Evolutionary conservation across 2,888 invertebrate species (phyloP), one percentile per base, ranked within the genome.

Genomic region (Polylopha cassiicola): DNA sequence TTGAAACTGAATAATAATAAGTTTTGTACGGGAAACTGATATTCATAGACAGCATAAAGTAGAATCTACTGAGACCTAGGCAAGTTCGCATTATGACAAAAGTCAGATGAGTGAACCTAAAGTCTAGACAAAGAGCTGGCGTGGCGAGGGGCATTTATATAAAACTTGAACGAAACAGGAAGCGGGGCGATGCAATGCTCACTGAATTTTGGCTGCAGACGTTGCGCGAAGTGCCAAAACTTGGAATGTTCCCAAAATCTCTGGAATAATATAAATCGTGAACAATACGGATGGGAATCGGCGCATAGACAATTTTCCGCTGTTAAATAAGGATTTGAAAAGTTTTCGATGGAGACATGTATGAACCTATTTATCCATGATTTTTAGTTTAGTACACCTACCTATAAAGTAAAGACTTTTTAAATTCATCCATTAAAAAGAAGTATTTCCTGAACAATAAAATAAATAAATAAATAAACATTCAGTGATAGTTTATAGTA

Each of bases 171-270:
- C 49, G 44, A 42, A 43, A 42, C 39, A 39, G 36, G 30, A 52
- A 46, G 43, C 29, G 37, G 14, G 24, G 23, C 27, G 31, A 32
- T 30, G 32, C 37, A 18, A 22, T 29, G 44, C 30, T 31, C 28
- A 33, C 41, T 30, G 34, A 34, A 29, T 58, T 65, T 71, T 75
- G 70, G 73, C 71, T 58, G 46, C 51, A 58, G 60, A 52, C 50
- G 41, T 48, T 43, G 47, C 53, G 43, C 45, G 44, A 60, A 55
- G 58, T 63, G 75, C 74, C 76, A 76, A 75, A 41, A 41, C 30
- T 41, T 41, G 41, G 41, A 41, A 36, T 30, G 21, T 20, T 30
- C 41, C 41, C 41, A 41, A 41, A 27, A 41, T 34, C 41, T 24
- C 36, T 10, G 24, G 24, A 30, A 41, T 36, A 36, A 41, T 30